phyloP scores from a whole-genome alignment of 2,888 invertebrate species.

The Agrotis segetum region DNA sequence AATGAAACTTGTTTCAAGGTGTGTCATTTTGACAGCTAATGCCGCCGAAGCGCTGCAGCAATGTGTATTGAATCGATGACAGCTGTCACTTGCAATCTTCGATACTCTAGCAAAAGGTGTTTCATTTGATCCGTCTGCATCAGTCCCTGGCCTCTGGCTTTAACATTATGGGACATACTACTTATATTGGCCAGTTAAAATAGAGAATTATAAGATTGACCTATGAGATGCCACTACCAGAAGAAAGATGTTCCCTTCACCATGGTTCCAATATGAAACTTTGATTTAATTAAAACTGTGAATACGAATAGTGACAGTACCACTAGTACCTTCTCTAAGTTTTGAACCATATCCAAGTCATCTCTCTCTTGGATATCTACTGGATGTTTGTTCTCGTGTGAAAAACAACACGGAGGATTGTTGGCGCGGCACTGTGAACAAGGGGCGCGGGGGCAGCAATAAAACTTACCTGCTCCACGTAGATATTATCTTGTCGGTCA shows the following conservation, averaged over 20 bases:
- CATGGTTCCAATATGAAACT: neutral
- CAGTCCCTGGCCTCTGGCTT: too few relatives aligned
- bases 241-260: too few relatives aligned
- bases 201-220: too few relatives aligned
- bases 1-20: slow-evolving; percentile 32
- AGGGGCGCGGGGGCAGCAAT: slow-evolving; percentile 76
- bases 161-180: too few relatives aligned
- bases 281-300: neutral
- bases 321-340: neutral
- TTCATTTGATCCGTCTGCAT: neutral
- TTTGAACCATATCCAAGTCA: slow-evolving; percentile 1
- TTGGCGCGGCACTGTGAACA: slow-evolving; percentile 70
- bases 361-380: slow-evolving; percentile 25
- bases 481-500: slow-evolving; percentile 89
- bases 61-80: neutral
- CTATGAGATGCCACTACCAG: too few relatives aligned
- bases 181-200: too few relatives aligned
- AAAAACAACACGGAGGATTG: slow-evolving; percentile 78
- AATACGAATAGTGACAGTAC: neutral
- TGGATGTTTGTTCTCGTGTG: slow-evolving; percentile 72
- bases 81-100: slow-evolving; percentile 40
- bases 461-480: slow-evolving; percentile 88
- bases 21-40: slow-evolving; percentile 11
- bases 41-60: neutral
- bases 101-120: slow-evolving; percentile 3